Percentiles rank a stretch among this genome's conserved stretches.
These are phyloP conservation scores for Smittia sp. DNA, from an alignment of 2,888 invertebrate species.

Conservation along the genomic window DNA sequence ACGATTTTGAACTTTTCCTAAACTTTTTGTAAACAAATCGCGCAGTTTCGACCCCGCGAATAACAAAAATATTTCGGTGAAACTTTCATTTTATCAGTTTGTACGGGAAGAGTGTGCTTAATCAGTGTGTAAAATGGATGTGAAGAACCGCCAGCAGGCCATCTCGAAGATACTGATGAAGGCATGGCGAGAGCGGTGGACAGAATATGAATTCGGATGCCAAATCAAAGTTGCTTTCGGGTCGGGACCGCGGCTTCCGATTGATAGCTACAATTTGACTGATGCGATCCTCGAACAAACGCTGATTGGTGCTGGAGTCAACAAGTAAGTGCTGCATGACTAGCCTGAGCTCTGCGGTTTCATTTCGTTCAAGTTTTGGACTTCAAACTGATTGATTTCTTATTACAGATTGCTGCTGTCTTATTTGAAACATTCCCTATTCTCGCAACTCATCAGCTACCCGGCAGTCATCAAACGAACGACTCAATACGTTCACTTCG, in stretches of 20 bases:
- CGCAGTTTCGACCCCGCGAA: no score
- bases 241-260: conserved; percentile 48
- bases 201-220: conserved; percentile 93
- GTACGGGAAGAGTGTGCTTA: background rate
- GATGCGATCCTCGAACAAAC: conserved; percentile 94
- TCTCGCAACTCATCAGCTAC: conserved; percentile 86
- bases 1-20: no score
- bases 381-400: no score
- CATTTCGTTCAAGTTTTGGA: background rate
- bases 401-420: conserved; percentile 84
- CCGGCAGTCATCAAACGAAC: conserved; percentile 85
- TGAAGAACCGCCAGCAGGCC: conserved; percentile 18
- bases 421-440: conserved; percentile 87
- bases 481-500: conserved; percentile 82
- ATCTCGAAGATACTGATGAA: conserved; percentile 27
- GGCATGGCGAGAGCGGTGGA: conserved; percentile 95
- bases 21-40: no score
- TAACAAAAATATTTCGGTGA: no score
- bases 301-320: conserved; percentile 88
- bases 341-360: no score
- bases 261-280: conserved; percentile 89
- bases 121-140: conserved; percentile 20
- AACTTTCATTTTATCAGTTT: no score
- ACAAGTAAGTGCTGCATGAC: no score
- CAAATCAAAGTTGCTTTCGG: conserved; percentile 82